A percentile compares a stretch with the other conserved stretches of the same genome.
Conservation (phyloP, 2,113 vertebrate species). For the Melozone crissalis region DNA sequence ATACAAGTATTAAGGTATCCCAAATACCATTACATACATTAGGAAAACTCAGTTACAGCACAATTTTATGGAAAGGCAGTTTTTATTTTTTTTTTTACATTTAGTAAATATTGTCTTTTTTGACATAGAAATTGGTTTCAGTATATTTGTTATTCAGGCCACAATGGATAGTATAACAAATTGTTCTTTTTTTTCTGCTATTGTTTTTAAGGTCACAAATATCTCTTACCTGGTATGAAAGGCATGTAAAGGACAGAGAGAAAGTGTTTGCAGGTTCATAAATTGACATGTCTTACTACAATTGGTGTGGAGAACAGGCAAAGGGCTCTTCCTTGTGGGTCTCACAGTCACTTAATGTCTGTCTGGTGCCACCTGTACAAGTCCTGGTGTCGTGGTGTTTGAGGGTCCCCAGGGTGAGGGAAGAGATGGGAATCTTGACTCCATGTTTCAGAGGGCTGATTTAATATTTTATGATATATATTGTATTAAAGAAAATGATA, state of each 20-base stretch:
- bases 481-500: too few relatives aligned
- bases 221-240: neutral
- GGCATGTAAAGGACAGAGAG: neutral
- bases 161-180: neutral
- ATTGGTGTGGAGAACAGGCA: neutral
- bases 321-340: neutral
- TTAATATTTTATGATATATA: too few relatives aligned
- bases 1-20: neutral
- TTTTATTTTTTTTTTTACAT: neutral
- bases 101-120: neutral
- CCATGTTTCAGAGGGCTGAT: too few relatives aligned
- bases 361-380: neutral
- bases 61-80: neutral
- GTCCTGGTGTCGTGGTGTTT: neutral
- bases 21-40: neutral
- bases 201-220: neutral
- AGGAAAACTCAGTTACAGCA: neutral
- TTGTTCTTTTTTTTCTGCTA: neutral
- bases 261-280: neutral
- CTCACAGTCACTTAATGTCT: neutral
- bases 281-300: fast-evolving
- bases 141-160: neutral
- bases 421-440: too few relatives aligned
- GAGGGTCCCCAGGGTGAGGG: too few relatives aligned
- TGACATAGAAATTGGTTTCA: neutral